Evolutionary conservation across 2,888 invertebrate species (phyloP), one percentile per base, ranked within the genome.

Genomic region (Trimorus sp.): DNA sequence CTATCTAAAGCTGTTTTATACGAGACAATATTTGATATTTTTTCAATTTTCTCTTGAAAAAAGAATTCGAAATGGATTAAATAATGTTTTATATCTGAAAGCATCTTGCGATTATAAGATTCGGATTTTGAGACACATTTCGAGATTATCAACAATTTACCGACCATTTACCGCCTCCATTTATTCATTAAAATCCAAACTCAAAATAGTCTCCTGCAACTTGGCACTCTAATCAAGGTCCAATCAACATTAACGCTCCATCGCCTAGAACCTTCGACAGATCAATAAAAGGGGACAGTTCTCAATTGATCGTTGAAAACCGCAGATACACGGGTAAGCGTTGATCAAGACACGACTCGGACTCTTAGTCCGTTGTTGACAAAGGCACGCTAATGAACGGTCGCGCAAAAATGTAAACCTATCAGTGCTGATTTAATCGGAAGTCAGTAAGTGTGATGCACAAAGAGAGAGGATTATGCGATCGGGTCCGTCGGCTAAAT

Each of bases 381-480:
- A 68, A 66, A 76, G 62, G 60, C 42, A 56, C 56, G 42, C 58
- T 62, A 77, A 77, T 63, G 48, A 76, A 60, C 37, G 53, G 42
- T 15, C 14, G 16, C 26, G 45, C 48, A 69, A 77, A 77, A 74
- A 78, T 60, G 74, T 54, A 73, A 74, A 71, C 75, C 63, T 68
- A 76, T 79, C 71, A 53, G 68, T 53, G 56, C 51, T 75, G 79
- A 82, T 79, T 79, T 75, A 71, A 76, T 82, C 75, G 75, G 66
- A 70, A 82, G 59, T 78, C 75, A 75, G 71, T 62, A 78, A 80
- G 62, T 68, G 74, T 60, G 75, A 74, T 71, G 68, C 78, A 75
- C 71, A 83, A 80, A 79, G 80, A 68, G 68, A 69, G 59, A 62
- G 68, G 68, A 83, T 81, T 68, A 73, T 71, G 42, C 56, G 75